Evolutionary conservation across 23 tunicate species (phyloP), one percentile per base, ranked within the genome.

Genomic region (Oikopleura vanhoeffeni): DNA sequence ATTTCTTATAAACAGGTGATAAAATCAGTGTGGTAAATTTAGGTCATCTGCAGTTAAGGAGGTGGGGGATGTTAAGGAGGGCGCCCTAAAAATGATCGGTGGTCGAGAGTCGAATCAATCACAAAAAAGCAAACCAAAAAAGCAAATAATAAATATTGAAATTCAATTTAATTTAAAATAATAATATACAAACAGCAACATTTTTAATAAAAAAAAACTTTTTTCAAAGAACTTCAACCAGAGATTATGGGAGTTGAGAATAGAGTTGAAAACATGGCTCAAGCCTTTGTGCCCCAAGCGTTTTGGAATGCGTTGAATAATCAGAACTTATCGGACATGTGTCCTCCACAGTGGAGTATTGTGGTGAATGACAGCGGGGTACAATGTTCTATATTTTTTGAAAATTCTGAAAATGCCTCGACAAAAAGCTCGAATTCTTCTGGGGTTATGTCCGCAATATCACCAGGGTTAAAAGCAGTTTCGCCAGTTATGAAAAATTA

Each of bases 31-130:
- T 49, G 64, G 24, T 49, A 49, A 49, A 49, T 49, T 49, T 49
- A 49, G 64, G 64, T 49, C 64, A 49, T 49, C 64, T 49, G 64
- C 64, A 49, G n/a, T n/a, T n/a, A n/a, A n/a, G n/a, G n/a, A n/a
- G n/a, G n/a, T n/a, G n/a, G n/a, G n/a, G n/a, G n/a, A n/a, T n/a
- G n/a, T n/a, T n/a, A 49, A 13, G 64, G 64, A 24, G 13, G 64
- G 64, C 64, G 64, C 64, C 13, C 13, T 13, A 13, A 49, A 49
- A 24, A 49, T 49, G 24, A 8, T 49, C 64, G 64, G 64, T 49
- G 64, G 64, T 49, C 24, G 64, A 49, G n/a, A n/a, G 18, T 13
- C 64, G 64, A 13, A 13, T 49, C 64, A 49, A 49, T 24, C 64
- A 49, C 64, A 49, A n/a, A n/a, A n/a, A n/a, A n/a, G 18, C 64